phyloP scores from a whole-genome alignment of 64 coral and sea anemone species.

The Montipora foliosa region DNA sequence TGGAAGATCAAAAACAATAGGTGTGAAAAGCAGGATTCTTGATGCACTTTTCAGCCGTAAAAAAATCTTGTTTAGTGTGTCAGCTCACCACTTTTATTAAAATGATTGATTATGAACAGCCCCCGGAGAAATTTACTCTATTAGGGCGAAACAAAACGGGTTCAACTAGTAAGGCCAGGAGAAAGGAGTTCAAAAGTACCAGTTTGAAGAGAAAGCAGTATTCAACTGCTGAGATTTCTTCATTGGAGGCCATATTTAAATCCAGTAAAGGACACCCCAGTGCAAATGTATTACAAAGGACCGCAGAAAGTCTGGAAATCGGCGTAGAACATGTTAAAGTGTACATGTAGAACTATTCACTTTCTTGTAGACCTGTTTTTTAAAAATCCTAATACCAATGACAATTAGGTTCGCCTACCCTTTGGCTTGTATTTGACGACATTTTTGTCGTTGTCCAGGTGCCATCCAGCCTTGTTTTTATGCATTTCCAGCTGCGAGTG shows the following conservation, averaged over 20 bases:
- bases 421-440: slow-evolving; percentile 22
- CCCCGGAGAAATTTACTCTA: not conserved
- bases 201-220: slow-evolving; percentile 5
- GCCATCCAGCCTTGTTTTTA: slow-evolving; percentile 12
- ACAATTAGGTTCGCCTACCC: slow-evolving; percentile 2
- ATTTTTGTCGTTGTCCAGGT: slow-evolving; percentile 2
- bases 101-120: slow-evolving; percentile 12
- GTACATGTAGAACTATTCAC: not conserved
- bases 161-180: not conserved
- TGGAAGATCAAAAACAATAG: too few species aligned
- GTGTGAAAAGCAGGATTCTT: not conserved
- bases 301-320: slow-evolving; percentile 19
- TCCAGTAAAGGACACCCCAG: not conserved
- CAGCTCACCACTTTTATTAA: not conserved
- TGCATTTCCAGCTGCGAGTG: slow-evolving; percentile 1
- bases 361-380: not conserved
- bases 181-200: not conserved
- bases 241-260: slow-evolving; percentile 3
- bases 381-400: too few species aligned
- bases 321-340: not conserved
- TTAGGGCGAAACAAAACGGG: not conserved
- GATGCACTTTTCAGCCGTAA: slow-evolving; percentile 4
- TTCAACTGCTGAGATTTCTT: slow-evolving; percentile 3
- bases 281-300: slow-evolving; percentile 5
- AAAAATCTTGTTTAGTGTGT: not conserved